These are phyloP conservation scores for Semotilus atromaculatus DNA, from an alignment of 2,797 vertebrate genomes.

Conservation along the genomic window DNA sequence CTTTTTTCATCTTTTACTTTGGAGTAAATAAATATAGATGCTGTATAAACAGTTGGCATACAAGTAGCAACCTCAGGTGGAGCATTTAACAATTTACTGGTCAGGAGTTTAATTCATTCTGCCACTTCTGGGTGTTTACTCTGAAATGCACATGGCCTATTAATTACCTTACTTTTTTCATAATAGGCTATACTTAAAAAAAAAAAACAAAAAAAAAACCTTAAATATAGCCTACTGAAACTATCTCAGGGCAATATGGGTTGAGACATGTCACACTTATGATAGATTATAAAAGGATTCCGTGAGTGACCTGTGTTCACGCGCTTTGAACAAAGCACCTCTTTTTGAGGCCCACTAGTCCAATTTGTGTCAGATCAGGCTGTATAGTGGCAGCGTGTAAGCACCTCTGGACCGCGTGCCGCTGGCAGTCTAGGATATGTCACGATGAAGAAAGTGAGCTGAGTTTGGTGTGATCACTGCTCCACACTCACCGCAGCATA, in stretches of 20 bases:
- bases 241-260: background rate
- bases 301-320: conserved; percentile 3
- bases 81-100: background rate
- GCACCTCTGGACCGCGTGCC: conserved; percentile 38
- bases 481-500: conserved; percentile 54
- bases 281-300: conserved; percentile 19
- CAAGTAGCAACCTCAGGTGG: background rate
- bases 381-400: conserved; percentile 11
- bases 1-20: background rate
- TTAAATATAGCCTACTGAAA: background rate
- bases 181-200: background rate
- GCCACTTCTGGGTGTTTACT: background rate
- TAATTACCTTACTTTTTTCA: background rate
- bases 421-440: conserved; percentile 28
- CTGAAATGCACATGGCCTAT: background rate
- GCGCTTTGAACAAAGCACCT: conserved; percentile 28
- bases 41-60: background rate
- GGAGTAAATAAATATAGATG: background rate
- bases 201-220: background rate
- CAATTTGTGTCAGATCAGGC: conserved; percentile 44
- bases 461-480: conserved; percentile 42
- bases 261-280: conserved; percentile 1
- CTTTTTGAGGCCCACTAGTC: conserved; percentile 28
- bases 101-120: conserved; percentile 17
- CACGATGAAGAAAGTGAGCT: conserved; percentile 26